Percentiles rank a stretch among this genome's conserved stretches.
Evolutionary conservation across 64 coral and sea anemone genomes (phyloP).

Genomic region (Porites australiensis): DNA sequence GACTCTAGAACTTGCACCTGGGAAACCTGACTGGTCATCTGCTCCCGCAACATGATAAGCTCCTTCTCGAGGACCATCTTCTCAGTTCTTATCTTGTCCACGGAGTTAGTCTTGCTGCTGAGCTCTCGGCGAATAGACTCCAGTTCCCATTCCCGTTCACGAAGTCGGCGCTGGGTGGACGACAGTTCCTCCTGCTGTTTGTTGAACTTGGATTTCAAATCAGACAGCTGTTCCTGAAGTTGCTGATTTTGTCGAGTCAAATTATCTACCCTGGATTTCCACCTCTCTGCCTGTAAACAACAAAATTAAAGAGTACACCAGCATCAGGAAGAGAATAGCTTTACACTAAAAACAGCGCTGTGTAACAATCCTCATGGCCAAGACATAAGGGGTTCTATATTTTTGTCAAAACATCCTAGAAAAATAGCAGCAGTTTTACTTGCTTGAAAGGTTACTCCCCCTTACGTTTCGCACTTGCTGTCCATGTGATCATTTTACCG

Average conservation of each 20-base stretch:
- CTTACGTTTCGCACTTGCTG: too few species aligned
- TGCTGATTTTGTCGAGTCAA: slow-evolving; percentile 80
- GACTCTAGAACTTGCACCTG: slow-evolving; percentile 81
- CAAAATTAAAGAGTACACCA: neutral
- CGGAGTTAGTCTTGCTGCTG: slow-evolving; percentile 14
- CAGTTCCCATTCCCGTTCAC: slow-evolving; percentile 82
- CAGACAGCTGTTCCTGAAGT: slow-evolving; percentile 81
- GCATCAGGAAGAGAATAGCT: neutral
- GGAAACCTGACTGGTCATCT: slow-evolving; percentile 59
- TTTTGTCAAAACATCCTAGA: too few species aligned
- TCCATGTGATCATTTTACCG: too few species aligned
- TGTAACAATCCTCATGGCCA: too few species aligned
- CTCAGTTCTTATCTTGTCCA: slow-evolving; percentile 79
- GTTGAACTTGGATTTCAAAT: slow-evolving; percentile 74
- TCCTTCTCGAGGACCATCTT: slow-evolving; percentile 83
- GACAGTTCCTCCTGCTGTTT: slow-evolving; percentile 63
- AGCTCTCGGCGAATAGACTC: slow-evolving; percentile 83
- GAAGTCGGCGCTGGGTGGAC: slow-evolving; percentile 40
- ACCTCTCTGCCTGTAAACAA: slow-evolving; percentile 70
- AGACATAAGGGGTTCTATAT: too few species aligned
- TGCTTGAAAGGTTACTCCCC: too few species aligned
- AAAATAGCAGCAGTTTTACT: too few species aligned
- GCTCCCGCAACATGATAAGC: slow-evolving; percentile 64
- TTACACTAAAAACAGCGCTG: too few species aligned
- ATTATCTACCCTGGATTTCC: slow-evolving; percentile 72